phyloP scores from a whole-genome alignment of 2,888 invertebrate species.

The Lysandra coridon region DNA sequence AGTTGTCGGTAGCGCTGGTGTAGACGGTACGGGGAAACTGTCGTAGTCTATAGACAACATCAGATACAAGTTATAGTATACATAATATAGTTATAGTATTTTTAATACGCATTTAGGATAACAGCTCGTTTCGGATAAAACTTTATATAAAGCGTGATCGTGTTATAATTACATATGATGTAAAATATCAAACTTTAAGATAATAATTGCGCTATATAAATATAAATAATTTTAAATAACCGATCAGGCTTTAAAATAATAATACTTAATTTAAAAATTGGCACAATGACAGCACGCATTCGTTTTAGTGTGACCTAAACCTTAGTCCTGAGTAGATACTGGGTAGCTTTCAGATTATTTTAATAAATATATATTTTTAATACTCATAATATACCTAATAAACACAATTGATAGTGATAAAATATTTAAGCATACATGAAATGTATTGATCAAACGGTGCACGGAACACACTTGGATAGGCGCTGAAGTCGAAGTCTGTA shows the following conservation, averaged over 20 bases:
- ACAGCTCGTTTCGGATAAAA: not conserved
- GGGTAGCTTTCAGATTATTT: no score
- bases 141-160: not conserved
- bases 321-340: no score
- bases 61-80: no score
- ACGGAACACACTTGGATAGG: not conserved
- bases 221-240: not conserved
- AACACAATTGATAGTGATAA: not conserved
- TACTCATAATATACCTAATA: not conserved
- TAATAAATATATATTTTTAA: not conserved
- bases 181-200: no score
- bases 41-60: not conserved
- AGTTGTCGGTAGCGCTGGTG: not conserved
- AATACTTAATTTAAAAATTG: not conserved
- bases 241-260: not conserved
- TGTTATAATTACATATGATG: not conserved
- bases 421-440: not conserved
- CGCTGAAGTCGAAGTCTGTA: not conserved
- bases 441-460: not conserved
- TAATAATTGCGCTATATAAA: no score
- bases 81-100: no score
- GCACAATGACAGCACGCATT: slow-evolving; percentile 24
- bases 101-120: not conserved
- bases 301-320: no score
- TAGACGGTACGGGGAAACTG: not conserved